These are phyloP conservation scores for Sepiola atlantica DNA, from an alignment of 2,888 invertebrate species.

Conservation along the genomic window DNA sequence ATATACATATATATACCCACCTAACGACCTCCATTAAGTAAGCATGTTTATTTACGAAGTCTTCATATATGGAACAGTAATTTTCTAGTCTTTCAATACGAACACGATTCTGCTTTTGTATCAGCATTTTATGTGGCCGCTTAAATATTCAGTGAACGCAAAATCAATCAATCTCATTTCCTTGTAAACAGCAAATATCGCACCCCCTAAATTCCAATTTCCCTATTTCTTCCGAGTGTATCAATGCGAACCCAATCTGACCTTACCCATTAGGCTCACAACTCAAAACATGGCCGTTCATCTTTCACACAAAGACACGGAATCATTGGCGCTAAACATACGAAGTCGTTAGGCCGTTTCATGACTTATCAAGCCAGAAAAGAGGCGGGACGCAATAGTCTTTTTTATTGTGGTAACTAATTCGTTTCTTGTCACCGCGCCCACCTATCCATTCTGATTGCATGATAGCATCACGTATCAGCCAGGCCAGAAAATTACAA, in stretches of 20 bases:
- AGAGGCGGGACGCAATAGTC: too few species aligned
- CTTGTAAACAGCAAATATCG: background rate
- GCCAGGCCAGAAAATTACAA: background rate
- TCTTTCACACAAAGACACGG: background rate
- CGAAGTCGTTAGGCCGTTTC: background rate
- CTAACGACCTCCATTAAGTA: too few species aligned
- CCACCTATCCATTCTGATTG: background rate
- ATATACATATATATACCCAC: too few species aligned
- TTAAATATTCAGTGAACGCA: background rate
- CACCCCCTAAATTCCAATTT: background rate
- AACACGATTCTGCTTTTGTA: too few species aligned
- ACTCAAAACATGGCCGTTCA: background rate
- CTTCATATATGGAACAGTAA: too few species aligned
- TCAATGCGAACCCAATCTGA: background rate
- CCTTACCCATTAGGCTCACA: background rate
- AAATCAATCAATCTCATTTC: background rate
- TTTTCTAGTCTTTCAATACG: too few species aligned
- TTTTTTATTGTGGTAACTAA: background rate
- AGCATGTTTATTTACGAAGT: too few species aligned
- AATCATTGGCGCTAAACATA: background rate
- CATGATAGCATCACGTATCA: background rate
- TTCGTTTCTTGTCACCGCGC: background rate
- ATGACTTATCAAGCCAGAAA: background rate
- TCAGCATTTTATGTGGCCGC: too few species aligned
- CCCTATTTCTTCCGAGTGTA: background rate